Evolutionary conservation across 2,113 vertebrate genomes (phyloP).

Genomic region (Cyphomyrus discorhynchus): DNA sequence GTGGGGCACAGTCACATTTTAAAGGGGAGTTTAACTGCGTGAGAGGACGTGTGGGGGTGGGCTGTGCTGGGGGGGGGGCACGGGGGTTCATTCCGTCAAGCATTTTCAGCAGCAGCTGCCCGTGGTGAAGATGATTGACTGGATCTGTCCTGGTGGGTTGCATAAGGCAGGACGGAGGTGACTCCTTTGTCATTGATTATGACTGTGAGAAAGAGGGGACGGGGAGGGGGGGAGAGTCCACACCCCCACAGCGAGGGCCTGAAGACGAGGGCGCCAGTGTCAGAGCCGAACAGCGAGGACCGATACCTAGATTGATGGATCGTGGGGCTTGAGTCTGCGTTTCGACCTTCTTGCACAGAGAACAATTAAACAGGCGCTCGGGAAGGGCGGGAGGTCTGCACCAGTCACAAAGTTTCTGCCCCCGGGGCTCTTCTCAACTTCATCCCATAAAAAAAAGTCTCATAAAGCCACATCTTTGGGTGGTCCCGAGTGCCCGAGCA

Average conservation of each 20-base stretch:
- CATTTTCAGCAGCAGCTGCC: not conserved
- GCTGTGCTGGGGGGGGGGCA: not conserved
- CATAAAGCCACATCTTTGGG: not conserved
- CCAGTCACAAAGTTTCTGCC: not conserved
- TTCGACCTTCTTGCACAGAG: slow-evolving; percentile 8
- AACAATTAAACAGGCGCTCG: not conserved
- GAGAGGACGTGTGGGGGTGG: too few relatives aligned
- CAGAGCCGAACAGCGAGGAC: not conserved
- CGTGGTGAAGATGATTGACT: slow-evolving; percentile 19
- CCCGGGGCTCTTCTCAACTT: not conserved
- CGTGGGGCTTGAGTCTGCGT: not conserved
- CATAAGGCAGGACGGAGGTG: slow-evolving; percentile 18
- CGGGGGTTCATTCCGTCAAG: not conserved
- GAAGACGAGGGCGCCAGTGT: slow-evolving; percentile 12
- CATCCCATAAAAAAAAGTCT: not conserved
- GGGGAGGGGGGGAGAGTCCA: not conserved
- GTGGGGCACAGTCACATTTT: not conserved
- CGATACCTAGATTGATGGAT: slow-evolving; percentile 13
- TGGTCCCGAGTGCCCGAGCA: not conserved
- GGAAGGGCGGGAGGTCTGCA: not conserved
- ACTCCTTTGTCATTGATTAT: slow-evolving; percentile 29
- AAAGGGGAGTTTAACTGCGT: not conserved
- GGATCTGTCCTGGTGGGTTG: slow-evolving; percentile 21
- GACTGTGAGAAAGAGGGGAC: not conserved
- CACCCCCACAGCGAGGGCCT: not conserved